Evolutionary conservation across 2,797 vertebrate species (phyloP).

Genomic region (Cossypha dichroa): DNA sequence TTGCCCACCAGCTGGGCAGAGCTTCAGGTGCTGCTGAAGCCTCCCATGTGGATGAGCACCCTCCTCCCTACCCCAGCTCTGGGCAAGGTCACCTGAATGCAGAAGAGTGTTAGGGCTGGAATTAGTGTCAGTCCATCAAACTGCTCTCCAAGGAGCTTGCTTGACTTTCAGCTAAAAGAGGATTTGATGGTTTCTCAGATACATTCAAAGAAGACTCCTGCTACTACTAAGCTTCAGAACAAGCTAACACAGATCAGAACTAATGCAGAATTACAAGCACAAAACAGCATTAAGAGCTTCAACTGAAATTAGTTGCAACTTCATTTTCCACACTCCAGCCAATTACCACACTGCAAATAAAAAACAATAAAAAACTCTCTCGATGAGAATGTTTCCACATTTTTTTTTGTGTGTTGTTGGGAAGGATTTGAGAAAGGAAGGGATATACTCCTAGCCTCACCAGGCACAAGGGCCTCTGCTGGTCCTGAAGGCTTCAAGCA

Average conservation of each 20-base stretch:
- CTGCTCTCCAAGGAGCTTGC: background rate
- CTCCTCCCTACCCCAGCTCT: background rate
- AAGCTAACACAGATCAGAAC: background rate
- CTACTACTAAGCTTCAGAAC: background rate
- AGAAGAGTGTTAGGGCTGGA: background rate
- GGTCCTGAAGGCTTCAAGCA: background rate
- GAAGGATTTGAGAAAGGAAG: background rate
- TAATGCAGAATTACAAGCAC: background rate
- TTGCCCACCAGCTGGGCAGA: background rate
- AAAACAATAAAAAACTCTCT: background rate
- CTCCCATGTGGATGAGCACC: background rate
- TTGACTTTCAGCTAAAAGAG: background rate
- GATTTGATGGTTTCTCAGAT: slow-evolving; percentile 30
- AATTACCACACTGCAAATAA: background rate
- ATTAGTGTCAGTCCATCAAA: background rate
- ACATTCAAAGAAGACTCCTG: background rate
- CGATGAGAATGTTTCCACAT: background rate
- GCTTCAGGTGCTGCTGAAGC: background rate
- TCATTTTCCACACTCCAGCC: background rate
- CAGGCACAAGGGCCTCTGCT: background rate
- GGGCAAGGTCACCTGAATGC: background rate
- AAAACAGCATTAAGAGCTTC: background rate
- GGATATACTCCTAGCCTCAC: background rate
- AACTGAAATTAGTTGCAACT: background rate
- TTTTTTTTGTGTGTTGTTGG: background rate